A percentile compares a stretch with the other conserved stretches of the same genome.
phyloP scores from a whole-genome alignment of 2,797 vertebrate species.

The Cynodonichthys magdalenae region DNA sequence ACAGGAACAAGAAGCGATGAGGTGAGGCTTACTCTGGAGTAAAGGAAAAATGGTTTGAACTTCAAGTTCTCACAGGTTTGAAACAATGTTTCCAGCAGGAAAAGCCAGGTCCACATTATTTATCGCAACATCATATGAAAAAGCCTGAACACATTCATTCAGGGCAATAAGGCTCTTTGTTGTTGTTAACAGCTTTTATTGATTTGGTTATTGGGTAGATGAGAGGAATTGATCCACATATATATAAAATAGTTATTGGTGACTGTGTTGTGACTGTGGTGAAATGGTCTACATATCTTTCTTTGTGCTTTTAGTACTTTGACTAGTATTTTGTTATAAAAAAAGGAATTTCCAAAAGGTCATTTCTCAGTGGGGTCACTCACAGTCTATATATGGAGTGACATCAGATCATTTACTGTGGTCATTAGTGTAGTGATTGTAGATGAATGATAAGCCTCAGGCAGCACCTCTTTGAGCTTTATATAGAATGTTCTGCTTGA shows the following conservation, averaged over 20 bases:
- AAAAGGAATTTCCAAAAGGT: neutral
- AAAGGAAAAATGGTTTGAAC: neutral
- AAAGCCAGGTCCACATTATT: constrained; percentile 1
- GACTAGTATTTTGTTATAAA: no score
- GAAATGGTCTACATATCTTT: neutral
- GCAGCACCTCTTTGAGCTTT: constrained; percentile 3
- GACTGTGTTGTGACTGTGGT: neutral
- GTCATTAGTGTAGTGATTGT: constrained; percentile 25
- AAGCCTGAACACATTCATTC: neutral
- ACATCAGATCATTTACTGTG: constrained; percentile 17
- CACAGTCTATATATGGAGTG: constrained; percentile 4
- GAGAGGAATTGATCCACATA: neutral
- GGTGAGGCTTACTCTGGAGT: neutral
- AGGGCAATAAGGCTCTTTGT: constrained; percentile 10
- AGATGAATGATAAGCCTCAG: constrained; percentile 16
- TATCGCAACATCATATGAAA: neutral
- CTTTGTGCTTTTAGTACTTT: neutral
- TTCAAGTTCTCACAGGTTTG: neutral
- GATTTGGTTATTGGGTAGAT: neutral
- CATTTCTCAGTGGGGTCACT: neutral
- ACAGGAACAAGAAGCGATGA: neutral
- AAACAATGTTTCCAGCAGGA: neutral
- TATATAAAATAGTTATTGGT: neutral
- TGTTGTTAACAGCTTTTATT: constrained; percentile 11
- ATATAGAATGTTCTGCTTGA: constrained; percentile 27